Conservation (phyloP, 2,888 invertebrate species). For the Sturmia bella region DNA sequence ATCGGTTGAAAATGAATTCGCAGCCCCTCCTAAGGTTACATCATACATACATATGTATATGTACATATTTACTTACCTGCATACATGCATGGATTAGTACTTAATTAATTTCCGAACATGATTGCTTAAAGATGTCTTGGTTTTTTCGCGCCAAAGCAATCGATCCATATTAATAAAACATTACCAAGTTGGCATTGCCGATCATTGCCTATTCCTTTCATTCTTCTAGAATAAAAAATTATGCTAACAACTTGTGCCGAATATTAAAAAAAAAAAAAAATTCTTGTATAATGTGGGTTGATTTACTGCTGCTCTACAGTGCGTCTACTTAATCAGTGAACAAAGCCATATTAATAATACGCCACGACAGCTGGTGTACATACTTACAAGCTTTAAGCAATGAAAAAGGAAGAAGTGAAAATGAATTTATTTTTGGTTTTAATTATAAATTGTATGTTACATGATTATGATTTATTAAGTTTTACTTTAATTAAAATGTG, state of each 20-base stretch:
- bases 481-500: slow-evolving; percentile 62
- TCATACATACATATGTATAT: background rate
- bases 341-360: background rate
- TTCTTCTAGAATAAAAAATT: too few species aligned
- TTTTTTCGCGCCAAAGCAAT: too few species aligned
- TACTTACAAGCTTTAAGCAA: slow-evolving; percentile 26
- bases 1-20: too few species aligned
- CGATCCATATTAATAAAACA: too few species aligned
- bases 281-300: background rate
- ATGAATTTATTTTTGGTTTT: slow-evolving; percentile 31
- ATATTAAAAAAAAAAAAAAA: too few species aligned
- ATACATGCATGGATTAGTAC: background rate
- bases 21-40: too few species aligned
- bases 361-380: background rate
- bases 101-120: too few species aligned
- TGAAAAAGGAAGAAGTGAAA: slow-evolving; percentile 19
- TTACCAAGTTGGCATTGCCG: too few species aligned
- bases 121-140: too few species aligned
- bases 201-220: too few species aligned
- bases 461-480: slow-evolving; percentile 66
- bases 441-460: slow-evolving; percentile 63
- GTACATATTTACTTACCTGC: background rate
- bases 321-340: background rate
- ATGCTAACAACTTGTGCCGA: too few species aligned
- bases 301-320: background rate